Conservation (phyloP, 35 echinoderm and acorn worm genomes). For the Holothuria glaberrima region DNA sequence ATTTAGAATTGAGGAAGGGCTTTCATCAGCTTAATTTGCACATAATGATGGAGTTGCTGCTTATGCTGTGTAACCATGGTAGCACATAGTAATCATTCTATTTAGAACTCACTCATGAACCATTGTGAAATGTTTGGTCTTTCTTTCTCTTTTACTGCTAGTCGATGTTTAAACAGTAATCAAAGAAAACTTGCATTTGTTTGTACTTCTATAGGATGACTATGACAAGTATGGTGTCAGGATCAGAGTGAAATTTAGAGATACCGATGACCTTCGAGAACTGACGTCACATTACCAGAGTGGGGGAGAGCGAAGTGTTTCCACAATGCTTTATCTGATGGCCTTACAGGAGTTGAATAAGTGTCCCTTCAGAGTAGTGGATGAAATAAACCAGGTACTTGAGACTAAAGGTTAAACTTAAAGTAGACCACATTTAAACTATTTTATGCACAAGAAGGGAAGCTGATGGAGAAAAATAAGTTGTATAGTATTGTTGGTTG, state of each 20-base stretch:
- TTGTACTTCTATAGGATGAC: slow-evolving; percentile 71
- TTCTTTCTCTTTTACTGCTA: no score
- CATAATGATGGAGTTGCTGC: not conserved
- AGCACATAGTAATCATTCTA: not conserved
- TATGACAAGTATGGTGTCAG: slow-evolving; percentile 91
- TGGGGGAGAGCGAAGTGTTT: slow-evolving; percentile 89
- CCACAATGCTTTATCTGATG: slow-evolving; percentile 94
- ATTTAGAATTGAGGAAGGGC: no score
- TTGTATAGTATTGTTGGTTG: no score
- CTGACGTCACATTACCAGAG: slow-evolving; percentile 95
- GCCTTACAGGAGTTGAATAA: slow-evolving; percentile 94
- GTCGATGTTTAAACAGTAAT: not conserved
- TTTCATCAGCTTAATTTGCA: no score
- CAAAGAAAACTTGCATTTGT: not conserved
- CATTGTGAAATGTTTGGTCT: no score
- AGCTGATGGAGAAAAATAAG: no score
- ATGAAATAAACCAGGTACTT: slow-evolving; percentile 96
- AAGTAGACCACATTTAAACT: no score
- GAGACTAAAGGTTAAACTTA: no score
- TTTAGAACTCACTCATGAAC: no score
- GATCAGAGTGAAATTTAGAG: slow-evolving; percentile 87
- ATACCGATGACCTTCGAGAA: slow-evolving; percentile 74
- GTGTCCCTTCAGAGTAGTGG: slow-evolving; percentile 95
- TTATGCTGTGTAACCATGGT: not conserved
- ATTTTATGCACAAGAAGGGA: no score